Evolutionary conservation across 2,888 invertebrate species (phyloP).

Genomic region (Zaprionus lineosus): DNA sequence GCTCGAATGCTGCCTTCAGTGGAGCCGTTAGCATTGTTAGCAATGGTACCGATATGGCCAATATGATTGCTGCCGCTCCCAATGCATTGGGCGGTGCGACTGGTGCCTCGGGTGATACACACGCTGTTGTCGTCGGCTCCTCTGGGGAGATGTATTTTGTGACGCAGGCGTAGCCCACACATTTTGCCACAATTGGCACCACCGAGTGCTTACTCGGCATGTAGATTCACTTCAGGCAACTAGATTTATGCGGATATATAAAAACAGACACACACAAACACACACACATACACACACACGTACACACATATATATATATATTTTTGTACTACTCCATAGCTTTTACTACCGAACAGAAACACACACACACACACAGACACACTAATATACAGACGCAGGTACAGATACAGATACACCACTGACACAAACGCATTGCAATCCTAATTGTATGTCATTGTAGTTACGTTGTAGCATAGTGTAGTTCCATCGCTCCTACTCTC

Average conservation of each 20-base stretch:
- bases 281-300: background rate
- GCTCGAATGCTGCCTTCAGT: conserved; percentile 44
- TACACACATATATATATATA: conserved; percentile 43
- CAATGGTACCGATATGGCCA: conserved; percentile 63
- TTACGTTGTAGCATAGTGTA: conserved; percentile 17
- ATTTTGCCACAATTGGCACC: conserved; percentile 56
- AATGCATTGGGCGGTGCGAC: conserved; percentile 23
- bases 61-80: conserved; percentile 56
- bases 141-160: conserved; percentile 78
- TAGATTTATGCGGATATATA: conserved; percentile 53
- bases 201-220: conserved; percentile 65
- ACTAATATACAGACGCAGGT: background rate
- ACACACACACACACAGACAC: conserved; percentile 34
- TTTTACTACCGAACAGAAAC: conserved; percentile 71
- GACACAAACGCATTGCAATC: conserved; percentile 32
- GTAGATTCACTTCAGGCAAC: conserved; percentile 38
- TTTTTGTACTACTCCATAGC: conserved; percentile 57
- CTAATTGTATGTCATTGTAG: conserved; percentile 48
- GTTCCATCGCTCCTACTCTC: conserved; percentile 31
- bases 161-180: conserved; percentile 78
- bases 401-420: conserved; percentile 12
- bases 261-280: conserved; percentile 39
- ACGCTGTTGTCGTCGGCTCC: conserved; percentile 74
- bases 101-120: conserved; percentile 54
- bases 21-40: conserved; percentile 69